These are phyloP conservation scores for Dendronephthya gigantea DNA, from an alignment of 64 coral and sea anemone species.

Conservation along the genomic window DNA sequence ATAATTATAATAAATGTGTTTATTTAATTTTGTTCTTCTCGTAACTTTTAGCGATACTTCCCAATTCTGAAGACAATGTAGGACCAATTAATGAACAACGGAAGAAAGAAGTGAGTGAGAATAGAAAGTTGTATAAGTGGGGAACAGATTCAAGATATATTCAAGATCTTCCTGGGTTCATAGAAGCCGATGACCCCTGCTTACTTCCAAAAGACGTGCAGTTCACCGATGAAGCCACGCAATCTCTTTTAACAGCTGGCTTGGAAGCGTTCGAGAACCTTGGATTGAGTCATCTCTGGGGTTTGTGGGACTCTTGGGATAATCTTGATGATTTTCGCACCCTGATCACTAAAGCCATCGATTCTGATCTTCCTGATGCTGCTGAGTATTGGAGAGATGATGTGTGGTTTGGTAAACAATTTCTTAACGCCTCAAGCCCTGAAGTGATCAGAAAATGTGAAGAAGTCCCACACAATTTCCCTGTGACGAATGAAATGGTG, in stretches of 20 bases:
- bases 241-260: slow-evolving; percentile 35
- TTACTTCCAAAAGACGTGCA: slow-evolving; percentile 43
- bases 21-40: not conserved
- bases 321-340: slow-evolving; percentile 35
- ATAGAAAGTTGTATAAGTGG: slow-evolving; percentile 24
- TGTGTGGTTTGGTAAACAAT: slow-evolving; percentile 32
- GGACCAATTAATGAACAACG: slow-evolving; percentile 23
- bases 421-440: slow-evolving; percentile 44
- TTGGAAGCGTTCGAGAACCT: slow-evolving; percentile 21
- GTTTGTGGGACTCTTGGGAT: slow-evolving; percentile 23
- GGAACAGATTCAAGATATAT: slow-evolving; percentile 11
- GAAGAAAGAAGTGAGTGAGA: slow-evolving; percentile 26
- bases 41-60: not conserved
- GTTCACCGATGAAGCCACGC: slow-evolving; percentile 24
- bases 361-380: not conserved
- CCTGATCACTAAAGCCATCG: not conserved
- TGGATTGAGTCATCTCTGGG: slow-evolving; percentile 23
- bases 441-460: slow-evolving; percentile 19
- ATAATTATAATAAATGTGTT: too few species aligned
- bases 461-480: slow-evolving; percentile 35
- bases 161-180: slow-evolving; percentile 38
- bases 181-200: slow-evolving; percentile 2
- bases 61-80: not conserved
- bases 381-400: slow-evolving; percentile 43
- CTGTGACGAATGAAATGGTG: slow-evolving; percentile 36